Evolutionary conservation across 2,888 invertebrate genomes (phyloP), one percentile per base, ranked within the genome.

Genomic region (Plusia festucae): DNA sequence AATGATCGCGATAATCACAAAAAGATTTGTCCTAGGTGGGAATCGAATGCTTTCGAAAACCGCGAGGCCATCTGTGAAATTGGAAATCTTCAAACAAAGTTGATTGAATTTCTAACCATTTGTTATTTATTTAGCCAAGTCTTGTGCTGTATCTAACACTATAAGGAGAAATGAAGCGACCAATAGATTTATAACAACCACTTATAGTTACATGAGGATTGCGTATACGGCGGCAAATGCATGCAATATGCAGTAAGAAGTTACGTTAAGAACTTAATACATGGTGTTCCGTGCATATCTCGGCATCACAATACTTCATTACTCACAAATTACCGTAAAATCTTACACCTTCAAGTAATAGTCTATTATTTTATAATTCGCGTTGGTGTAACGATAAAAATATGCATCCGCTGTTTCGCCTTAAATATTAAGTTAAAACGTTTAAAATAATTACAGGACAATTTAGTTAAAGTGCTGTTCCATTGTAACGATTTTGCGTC

Each of bases 381-480:
- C 83, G 83, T 85, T 70, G 76, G 84, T 78, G 75, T 86, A 83
- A 82, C 80, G 85, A 89, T 90, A 90, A 92, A 93, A 91, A 91
- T 90, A 89, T 89, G 84, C 87, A 89, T 90, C 89, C 87, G 81
- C 82, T 73, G 84, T 83, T 89, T 90, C 86, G 80, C 90, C 89
- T 93, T 90, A 90, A 91, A 93, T 92, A 93, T 93, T 91, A 92
- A 91, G 89, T 92, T 86, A 90, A 90, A 92, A 83, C 94, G 94
- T 93, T 94, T 94, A 94, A 92, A 93, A 93, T 94, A 93, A 94
- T 94, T 92, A 93, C 88, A 73, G 87, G 83, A 90, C 85, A 90
- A 91, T 93, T 93, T 93, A 82, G 77, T 90, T 90, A 90, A 85
- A 82, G 80, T 16, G n/a, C 58, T 15, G 76, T 89, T 86, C 69